phyloP scores from a whole-genome alignment of 2,888 invertebrate species.

The Leptinotarsa haldemani region DNA sequence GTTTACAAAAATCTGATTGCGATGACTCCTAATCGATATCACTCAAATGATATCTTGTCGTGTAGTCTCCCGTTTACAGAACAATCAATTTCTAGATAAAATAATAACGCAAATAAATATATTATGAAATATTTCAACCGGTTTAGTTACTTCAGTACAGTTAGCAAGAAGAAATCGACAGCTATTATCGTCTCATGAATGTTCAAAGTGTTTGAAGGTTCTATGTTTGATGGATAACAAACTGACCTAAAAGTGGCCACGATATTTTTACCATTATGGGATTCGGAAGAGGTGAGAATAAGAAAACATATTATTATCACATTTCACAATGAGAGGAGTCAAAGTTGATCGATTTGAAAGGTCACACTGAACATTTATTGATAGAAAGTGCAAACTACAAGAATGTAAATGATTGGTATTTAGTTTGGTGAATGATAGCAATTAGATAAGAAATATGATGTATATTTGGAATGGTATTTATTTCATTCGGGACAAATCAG shows the following conservation, averaged over 20 bases:
- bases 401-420: not conserved
- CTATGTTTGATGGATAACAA: too few relatives aligned
- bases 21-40: conserved; percentile 5
- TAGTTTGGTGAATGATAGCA: too few relatives aligned
- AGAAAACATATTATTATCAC: not conserved
- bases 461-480: too few relatives aligned
- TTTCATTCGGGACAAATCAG: too few relatives aligned
- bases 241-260: too few relatives aligned
- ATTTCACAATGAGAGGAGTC: too few relatives aligned
- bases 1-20: conserved; percentile 7
- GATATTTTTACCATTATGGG: not conserved
- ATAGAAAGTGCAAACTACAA: not conserved
- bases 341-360: not conserved
- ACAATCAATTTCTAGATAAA: conserved; percentile 40
- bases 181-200: not conserved
- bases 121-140: conserved; percentile 22
- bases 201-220: not conserved
- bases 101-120: conserved; percentile 38
- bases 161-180: conserved; percentile 11
- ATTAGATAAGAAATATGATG: too few relatives aligned
- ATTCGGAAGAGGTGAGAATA: not conserved
- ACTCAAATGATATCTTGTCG: conserved; percentile 28
- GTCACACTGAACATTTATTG: not conserved
- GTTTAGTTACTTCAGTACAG: conserved; percentile 6
- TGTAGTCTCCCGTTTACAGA: conserved; percentile 28